Base-by-base conservation (phyloP, 1,140 invertebrate species). In the Camponotus pennsylvanicus region DNA sequence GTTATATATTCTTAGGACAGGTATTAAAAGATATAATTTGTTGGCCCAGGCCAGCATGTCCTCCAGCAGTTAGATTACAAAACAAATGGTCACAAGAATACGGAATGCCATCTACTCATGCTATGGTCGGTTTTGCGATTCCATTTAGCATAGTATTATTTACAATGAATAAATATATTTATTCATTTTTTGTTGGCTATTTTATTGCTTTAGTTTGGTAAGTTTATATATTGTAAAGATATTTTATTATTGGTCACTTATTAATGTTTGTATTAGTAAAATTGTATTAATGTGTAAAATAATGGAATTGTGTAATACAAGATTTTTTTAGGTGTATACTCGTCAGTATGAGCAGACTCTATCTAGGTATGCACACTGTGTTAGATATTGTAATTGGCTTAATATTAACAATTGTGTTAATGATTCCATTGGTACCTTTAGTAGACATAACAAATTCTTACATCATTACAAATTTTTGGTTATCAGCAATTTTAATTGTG, bases 71-170 rank as follows among this genome's bases (percentile, higher is more conserved):
- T 70, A 96, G 97, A 89, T 94, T 99, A 18, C 98, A 99, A 94
- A 96, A 96, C 34, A 98, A 98, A 96, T 98, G 97, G 97, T 96
- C 97, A 0, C 93, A 98, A 86, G 98, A 99, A 94, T 99, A 98
- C 96, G 98, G 98, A 37, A 98, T 99, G 98, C 98, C 98, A 13
- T 99, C 98, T 4, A 99, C 98, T 2, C 98, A 99, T 95, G 98
- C 98, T 4, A 98, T 99, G 97, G 97, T 98, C 63, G 98, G 97
- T 4, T 96, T 98, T 27, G 97, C 97, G 0, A 97, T 99, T 91
- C 98, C 98, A 64, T 98, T 98, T 93, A 97, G 98, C 18, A 96
- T 98, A 66, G 92, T 98, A 76, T 95, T 98, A 79, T 98, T 97
- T 90, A 98, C 98, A 7, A 96, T 97, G 92, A 96, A 97, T 92